A percentile compares a stretch with the other conserved stretches of the same genome.
These are phyloP conservation scores for Synergus umbraculus DNA, from an alignment of 2,888 invertebrate genomes.

Conservation along the genomic window DNA sequence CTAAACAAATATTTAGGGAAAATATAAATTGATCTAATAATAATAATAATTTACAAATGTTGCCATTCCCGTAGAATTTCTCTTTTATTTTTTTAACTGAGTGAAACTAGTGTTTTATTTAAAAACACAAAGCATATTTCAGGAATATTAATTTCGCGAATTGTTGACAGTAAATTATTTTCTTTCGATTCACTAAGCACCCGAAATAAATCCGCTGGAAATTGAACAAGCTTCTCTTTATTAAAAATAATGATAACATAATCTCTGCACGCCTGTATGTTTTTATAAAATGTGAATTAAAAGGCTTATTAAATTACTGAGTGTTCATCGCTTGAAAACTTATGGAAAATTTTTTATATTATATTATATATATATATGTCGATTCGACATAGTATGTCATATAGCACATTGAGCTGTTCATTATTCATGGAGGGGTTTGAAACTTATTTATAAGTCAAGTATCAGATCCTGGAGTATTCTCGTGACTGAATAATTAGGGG, in stretches of 20 bases:
- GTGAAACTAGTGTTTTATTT: not conserved
- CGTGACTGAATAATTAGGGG: conserved; percentile 8
- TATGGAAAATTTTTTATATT: not conserved
- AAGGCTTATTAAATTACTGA: too few species aligned
- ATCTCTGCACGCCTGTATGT: not conserved
- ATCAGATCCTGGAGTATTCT: conserved; percentile 20
- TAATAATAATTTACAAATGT: not conserved
- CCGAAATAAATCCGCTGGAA: not conserved
- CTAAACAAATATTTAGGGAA: too few species aligned
- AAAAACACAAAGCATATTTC: not conserved
- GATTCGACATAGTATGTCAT: not conserved
- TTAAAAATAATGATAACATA: conserved; percentile 6
- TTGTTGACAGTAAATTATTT: conserved; percentile 11
- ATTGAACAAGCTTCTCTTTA: not conserved
- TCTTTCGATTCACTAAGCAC: conserved; percentile 2
- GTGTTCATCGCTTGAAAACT: too few species aligned
- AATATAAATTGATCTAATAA: too few species aligned
- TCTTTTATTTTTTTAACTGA: not conserved
- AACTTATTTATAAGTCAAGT: conserved; percentile 33
- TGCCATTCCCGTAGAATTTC: not conserved
- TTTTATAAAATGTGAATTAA: too few species aligned
- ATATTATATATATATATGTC: too few species aligned
- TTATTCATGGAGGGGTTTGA: conserved; percentile 4
- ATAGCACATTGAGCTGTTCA: conserved; percentile 1
- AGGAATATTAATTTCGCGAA: not conserved